These are phyloP conservation scores for Didymodactylos carnosus DNA, from an alignment of 2,888 invertebrate genomes.

Conservation along the genomic window DNA sequence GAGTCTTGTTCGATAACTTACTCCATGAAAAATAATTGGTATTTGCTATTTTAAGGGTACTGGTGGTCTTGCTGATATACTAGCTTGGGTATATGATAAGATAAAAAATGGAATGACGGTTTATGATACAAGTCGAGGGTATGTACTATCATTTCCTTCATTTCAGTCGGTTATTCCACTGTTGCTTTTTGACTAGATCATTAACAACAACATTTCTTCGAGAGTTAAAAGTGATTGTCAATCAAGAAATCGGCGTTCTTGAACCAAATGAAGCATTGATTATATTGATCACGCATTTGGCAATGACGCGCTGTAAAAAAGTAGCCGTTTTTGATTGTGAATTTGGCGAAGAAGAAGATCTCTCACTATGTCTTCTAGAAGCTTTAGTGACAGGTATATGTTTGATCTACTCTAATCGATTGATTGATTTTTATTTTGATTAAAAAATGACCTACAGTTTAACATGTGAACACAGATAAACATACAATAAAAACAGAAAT, in stretches of 20 bases:
- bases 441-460: too few species aligned
- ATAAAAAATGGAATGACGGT: too few species aligned
- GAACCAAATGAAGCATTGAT: background rate
- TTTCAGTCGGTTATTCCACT: too few species aligned
- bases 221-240: background rate
- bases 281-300: background rate
- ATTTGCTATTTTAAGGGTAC: background rate
- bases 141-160: too few species aligned
- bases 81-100: background rate
- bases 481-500: too few species aligned
- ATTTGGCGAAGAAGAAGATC: background rate
- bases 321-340: background rate
- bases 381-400: background rate
- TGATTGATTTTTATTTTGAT: too few species aligned
- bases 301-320: background rate
- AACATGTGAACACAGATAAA: too few species aligned
- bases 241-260: background rate
- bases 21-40: too few species aligned
- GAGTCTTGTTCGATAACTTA: background rate
- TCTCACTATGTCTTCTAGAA: background rate
- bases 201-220: background rate
- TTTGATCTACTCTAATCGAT: too few species aligned
- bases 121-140: too few species aligned
- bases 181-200: background rate
- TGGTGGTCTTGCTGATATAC: background rate